Evolutionary conservation across 1,140 invertebrate species (phyloP).

Genomic region (Yoshiicerus persimilis): DNA sequence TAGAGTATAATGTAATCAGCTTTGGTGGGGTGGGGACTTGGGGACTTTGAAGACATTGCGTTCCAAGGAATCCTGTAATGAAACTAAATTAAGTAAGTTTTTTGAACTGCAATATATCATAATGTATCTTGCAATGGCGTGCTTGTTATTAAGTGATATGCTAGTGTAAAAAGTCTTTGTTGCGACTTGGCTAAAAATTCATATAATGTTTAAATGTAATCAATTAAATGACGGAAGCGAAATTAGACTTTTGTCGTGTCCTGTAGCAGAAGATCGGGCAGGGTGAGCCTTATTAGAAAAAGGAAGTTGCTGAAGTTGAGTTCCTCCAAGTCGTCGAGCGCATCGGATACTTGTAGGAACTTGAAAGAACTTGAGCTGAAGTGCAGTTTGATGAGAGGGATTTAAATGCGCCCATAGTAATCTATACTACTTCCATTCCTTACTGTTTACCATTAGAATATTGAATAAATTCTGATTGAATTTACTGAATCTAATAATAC

Average conservation of each 20-base stretch:
- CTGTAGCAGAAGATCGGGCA: constrained; percentile 14
- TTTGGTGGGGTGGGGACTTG: not conserved
- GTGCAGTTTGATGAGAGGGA: not conserved
- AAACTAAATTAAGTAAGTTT: not conserved
- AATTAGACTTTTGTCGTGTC: constrained; percentile 17
- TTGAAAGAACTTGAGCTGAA: not conserved
- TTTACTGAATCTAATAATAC: not conserved
- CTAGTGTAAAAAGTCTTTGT: not conserved
- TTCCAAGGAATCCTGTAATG: not conserved
- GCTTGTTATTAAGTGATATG: not conserved
- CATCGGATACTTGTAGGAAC: constrained; percentile 10
- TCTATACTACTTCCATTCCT: not conserved
- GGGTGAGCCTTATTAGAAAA: not conserved
- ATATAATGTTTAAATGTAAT: constrained; percentile 8
- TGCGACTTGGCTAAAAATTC: not conserved
- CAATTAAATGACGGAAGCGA: not conserved
- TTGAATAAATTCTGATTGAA: not conserved
- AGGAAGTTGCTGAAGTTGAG: constrained; percentile 6
- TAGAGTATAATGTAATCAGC: not conserved
- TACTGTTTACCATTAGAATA: not conserved
- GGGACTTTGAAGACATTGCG: not conserved
- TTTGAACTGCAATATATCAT: not conserved
- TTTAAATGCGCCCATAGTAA: constrained; percentile 6
- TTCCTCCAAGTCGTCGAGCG: constrained; percentile 10
- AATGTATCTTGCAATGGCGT: not conserved